Percentiles rank a stretch among this genome's conserved stretches.
Conservation (phyloP, 1,140 invertebrate species). For the Drosophila seguyi region DNA sequence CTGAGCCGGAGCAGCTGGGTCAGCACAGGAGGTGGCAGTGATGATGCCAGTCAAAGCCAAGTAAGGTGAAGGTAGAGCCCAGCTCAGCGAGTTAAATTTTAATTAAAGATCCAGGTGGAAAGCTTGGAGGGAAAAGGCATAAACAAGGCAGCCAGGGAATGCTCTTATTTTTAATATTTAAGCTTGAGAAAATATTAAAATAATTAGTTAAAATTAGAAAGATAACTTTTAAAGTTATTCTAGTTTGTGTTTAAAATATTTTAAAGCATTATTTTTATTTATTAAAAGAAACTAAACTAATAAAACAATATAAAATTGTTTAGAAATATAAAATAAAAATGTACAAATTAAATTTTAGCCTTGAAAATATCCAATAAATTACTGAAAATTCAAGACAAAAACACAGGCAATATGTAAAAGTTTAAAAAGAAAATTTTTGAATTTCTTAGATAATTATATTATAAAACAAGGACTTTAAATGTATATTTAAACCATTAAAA, state of each 20-base stretch:
- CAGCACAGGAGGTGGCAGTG: constrained; percentile 41
- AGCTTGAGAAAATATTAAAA: neutral
- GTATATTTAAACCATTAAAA: no score
- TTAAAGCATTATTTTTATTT: neutral
- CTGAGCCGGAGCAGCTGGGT: neutral
- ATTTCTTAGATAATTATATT: no score
- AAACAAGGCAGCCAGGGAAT: neutral
- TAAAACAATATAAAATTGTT: neutral
- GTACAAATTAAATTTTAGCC: no score
- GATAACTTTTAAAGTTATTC: neutral
- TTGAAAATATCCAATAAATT: no score
- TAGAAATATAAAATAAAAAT: no score
- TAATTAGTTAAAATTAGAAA: neutral
- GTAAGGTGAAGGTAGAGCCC: constrained; percentile 24
- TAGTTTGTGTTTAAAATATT: neutral
- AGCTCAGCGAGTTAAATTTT: constrained; percentile 61
- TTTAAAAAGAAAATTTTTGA: no score
- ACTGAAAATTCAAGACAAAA: no score
- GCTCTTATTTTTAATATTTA: neutral
- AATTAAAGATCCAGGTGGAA: constrained; percentile 60
- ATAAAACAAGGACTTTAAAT: no score
- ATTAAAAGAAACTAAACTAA: no score
- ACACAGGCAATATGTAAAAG: no score
- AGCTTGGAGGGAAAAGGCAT: neutral
- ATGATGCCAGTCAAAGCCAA: constrained; percentile 15